phyloP scores from a whole-genome alignment of 1,140 invertebrate species.

The Polypedilum vanderplanki region DNA sequence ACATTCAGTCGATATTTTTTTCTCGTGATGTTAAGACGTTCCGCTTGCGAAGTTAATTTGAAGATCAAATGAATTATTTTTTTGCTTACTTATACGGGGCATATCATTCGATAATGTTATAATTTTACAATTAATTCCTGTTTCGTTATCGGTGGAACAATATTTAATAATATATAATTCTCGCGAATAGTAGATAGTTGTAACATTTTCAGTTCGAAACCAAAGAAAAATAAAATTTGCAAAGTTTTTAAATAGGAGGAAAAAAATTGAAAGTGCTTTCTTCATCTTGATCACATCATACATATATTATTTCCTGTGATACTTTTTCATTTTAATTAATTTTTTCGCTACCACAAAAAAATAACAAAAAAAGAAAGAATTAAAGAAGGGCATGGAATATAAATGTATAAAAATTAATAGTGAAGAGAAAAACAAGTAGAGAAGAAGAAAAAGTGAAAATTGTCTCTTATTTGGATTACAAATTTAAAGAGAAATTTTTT shows the following conservation, averaged over 20 bases:
- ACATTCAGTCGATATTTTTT: not conserved
- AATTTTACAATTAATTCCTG: not conserved
- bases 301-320: constrained; percentile 25
- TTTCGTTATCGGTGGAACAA: not conserved
- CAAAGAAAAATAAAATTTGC: not conserved
- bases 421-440: not conserved
- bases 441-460: constrained; percentile 25
- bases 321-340: constrained; percentile 21
- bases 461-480: constrained; percentile 27
- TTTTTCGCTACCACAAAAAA: not conserved
- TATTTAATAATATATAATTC: not conserved
- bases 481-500: not conserved
- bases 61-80: not conserved
- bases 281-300: not conserved
- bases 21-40: constrained; percentile 12
- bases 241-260: not conserved
- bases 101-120: not conserved
- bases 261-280: constrained; percentile 21
- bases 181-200: not conserved
- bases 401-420: not conserved
- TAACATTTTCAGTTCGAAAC: not conserved
- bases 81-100: too few species aligned
- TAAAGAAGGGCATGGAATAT: not conserved
- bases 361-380: not conserved
- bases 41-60: not conserved